Conservation (phyloP, 2,888 invertebrate genomes). For the Cephalotes varians region DNA sequence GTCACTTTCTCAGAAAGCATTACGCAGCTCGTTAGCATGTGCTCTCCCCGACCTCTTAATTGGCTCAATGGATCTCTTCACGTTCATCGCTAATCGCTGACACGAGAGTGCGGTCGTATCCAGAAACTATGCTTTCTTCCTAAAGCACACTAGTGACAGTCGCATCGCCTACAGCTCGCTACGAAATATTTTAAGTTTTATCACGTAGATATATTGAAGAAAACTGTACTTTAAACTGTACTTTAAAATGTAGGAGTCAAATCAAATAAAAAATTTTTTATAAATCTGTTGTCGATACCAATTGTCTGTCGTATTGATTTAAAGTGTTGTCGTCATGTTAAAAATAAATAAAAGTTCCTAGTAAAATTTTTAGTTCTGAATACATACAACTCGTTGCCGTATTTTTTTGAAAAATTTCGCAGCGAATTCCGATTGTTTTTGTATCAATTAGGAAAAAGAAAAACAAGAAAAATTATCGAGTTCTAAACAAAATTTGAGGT, state of each 20-base stretch:
- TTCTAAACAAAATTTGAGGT: neutral
- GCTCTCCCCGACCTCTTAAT: slow-evolving; percentile 65
- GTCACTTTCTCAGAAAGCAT: slow-evolving; percentile 76
- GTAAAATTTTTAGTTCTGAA: neutral
- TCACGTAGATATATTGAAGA: neutral
- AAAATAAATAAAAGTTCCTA: neutral
- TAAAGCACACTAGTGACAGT: neutral
- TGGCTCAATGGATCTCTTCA: slow-evolving; percentile 72
- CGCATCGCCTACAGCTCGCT: too few species aligned
- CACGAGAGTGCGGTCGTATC: slow-evolving; percentile 40
- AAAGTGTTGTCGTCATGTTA: neutral
- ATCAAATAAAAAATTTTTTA: neutral
- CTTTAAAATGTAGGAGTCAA: neutral
- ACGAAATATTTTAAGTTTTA: slow-evolving; percentile 7
- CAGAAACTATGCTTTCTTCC: neutral
- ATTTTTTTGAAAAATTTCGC: neutral
- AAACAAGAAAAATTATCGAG: neutral
- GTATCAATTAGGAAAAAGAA: neutral
- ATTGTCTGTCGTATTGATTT: neutral
- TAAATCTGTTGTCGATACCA: neutral
- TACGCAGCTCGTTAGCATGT: slow-evolving; percentile 71
- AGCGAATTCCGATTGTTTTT: neutral
- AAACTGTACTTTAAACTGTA: too few species aligned
- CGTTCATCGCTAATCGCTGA: slow-evolving; percentile 68
- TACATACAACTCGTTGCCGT: neutral